Evolutionary conservation across 2,888 invertebrate species (phyloP).

Genomic region (Miltochrista miniata): DNA sequence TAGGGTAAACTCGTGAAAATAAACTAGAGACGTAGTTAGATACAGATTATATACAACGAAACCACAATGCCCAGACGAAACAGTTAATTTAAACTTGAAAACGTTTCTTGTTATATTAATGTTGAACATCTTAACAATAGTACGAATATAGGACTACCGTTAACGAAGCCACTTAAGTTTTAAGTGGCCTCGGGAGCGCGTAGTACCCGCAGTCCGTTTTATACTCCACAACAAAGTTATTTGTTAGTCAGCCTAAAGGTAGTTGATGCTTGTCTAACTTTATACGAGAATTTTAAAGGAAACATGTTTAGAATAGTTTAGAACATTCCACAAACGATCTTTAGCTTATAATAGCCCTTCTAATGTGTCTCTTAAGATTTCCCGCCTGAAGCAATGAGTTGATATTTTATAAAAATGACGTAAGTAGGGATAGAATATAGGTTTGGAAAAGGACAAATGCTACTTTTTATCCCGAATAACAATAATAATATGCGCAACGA

Average conservation of each 20-base stretch:
- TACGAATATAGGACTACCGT: constrained; percentile 66
- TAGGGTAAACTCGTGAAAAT: no score
- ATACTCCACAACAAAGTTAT: constrained; percentile 76
- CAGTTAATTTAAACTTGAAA: constrained; percentile 49
- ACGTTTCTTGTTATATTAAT: constrained; percentile 51
- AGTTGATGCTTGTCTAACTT: constrained; percentile 60
- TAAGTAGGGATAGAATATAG: no score
- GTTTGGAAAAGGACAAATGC: no score
- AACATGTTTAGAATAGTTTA: constrained; percentile 23
- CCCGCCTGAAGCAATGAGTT: no score
- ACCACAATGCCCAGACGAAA: constrained; percentile 44
- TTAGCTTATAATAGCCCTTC: no score
- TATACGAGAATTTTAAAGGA: constrained; percentile 40
- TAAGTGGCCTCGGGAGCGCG: constrained; percentile 74
- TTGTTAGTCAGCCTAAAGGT: constrained; percentile 68
- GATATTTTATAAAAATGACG: no score
- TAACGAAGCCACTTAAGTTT: constrained; percentile 80
- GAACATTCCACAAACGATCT: no score
- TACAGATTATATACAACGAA: constrained; percentile 38
- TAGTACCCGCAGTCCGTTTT: constrained; percentile 72
- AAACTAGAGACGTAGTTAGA: constrained; percentile 30
- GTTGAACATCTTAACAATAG: constrained; percentile 57
- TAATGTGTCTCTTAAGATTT: no score
- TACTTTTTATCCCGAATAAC: no score
- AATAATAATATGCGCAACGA: background rate